Conservation (phyloP, 2,113 vertebrate genomes). For the Bufo gargarizans region DNA sequence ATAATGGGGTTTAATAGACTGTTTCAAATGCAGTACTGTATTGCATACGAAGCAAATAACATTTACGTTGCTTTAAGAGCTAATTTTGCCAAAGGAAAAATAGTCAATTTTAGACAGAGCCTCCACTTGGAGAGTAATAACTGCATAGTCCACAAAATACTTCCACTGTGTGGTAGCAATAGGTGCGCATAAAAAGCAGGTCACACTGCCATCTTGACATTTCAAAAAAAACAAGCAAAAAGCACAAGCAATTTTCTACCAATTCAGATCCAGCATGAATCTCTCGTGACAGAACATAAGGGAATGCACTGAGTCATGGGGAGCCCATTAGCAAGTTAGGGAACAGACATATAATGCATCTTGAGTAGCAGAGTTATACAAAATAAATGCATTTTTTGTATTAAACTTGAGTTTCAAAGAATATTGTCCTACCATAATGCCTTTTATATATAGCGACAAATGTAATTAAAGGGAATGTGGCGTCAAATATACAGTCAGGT, state of each 20-base stretch:
- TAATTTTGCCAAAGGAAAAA: neutral
- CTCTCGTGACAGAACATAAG: constrained; percentile 10
- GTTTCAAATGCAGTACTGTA: too few relatives aligned
- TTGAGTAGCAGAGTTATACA: neutral
- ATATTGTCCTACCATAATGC: too few relatives aligned
- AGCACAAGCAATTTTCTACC: neutral
- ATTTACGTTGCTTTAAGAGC: neutral
- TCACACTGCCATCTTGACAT: neutral
- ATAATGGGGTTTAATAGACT: too few relatives aligned
- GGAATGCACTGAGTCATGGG: constrained; percentile 20
- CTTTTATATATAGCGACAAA: too few relatives aligned
- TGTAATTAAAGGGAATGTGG: too few relatives aligned
- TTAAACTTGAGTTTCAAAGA: too few relatives aligned
- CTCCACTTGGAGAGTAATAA: neutral
- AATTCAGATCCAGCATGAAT: constrained; percentile 37
- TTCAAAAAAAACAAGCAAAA: neutral
- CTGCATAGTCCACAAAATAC: neutral
- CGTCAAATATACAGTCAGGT: too few relatives aligned
- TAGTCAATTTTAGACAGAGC: neutral
- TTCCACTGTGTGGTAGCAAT: neutral
- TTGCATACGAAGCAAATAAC: too few relatives aligned
- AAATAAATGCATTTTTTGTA: neutral
- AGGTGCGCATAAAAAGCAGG: neutral
- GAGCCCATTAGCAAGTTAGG: neutral
- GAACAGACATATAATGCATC: neutral